A percentile compares a stretch with the other conserved stretches of the same genome.
Conservation (phyloP, 2,113 vertebrate species). For the Myrmophylax atrothorax region DNA sequence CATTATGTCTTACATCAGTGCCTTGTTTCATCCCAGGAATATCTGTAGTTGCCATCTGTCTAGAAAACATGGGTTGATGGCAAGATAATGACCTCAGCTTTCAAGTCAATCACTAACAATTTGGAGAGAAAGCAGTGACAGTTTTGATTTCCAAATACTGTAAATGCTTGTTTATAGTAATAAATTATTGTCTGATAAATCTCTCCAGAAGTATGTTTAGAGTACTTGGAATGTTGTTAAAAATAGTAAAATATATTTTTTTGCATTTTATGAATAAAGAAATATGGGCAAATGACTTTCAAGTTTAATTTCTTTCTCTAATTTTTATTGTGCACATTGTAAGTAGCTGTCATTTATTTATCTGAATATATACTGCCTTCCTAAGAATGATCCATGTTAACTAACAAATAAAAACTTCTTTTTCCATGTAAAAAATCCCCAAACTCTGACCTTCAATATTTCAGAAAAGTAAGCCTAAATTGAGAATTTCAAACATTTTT, state of each 20-base stretch:
- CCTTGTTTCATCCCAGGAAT: conserved; percentile 33
- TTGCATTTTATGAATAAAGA: not conserved
- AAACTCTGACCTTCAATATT: not conserved
- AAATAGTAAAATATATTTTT: not conserved
- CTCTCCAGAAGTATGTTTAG: not conserved
- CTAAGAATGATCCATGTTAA: not conserved
- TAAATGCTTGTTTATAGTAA: not conserved
- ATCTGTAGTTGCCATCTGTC: conserved; percentile 29
- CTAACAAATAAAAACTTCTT: not conserved
- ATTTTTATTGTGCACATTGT: not conserved
- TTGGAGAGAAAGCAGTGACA: not conserved
- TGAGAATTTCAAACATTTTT: not conserved
- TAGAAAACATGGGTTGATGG: not conserved
- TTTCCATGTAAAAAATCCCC: not conserved
- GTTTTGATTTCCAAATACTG: not conserved
- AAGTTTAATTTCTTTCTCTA: not conserved
- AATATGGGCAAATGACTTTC: not conserved
- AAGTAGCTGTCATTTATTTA: not conserved
- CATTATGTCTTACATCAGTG: conserved; percentile 27
- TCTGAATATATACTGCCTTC: not conserved
- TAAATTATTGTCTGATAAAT: not conserved
- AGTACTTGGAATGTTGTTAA: not conserved
- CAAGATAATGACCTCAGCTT: not conserved
- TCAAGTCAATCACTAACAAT: not conserved
- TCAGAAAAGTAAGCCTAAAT: not conserved